Evolutionary conservation across 2,888 invertebrate species (phyloP).

Genomic region (Luperina nickerlii): DNA sequence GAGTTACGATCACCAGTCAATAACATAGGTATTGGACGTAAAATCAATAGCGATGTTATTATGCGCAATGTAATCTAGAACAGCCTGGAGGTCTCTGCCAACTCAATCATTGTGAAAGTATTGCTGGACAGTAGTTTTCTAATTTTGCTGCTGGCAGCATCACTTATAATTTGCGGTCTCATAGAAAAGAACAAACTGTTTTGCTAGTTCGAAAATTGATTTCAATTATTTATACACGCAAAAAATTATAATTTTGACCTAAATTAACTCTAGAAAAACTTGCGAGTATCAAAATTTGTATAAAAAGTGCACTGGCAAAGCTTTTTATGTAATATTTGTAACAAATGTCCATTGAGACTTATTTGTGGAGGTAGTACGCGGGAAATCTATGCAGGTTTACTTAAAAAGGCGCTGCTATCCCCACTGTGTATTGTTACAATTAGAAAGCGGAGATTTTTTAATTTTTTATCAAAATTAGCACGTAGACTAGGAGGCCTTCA

Average conservation of each 20-base stretch:
- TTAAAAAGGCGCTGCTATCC: conserved; percentile 39
- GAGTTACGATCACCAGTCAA: conserved; percentile 34
- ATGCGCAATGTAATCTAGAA: conserved; percentile 28
- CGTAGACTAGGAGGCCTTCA: conserved; percentile 58
- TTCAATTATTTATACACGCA: conserved; percentile 14
- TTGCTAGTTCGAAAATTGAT: conserved; percentile 20
- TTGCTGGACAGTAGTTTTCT: conserved; percentile 35
- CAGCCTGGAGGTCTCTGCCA: conserved; percentile 57
- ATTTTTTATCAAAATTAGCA: conserved; percentile 62
- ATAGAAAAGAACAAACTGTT: conserved; percentile 32
- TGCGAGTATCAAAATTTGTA: conserved; percentile 41
- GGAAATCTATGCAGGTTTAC: conserved; percentile 17
- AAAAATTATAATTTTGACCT: conserved; percentile 13
- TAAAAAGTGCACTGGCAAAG: conserved; percentile 59
- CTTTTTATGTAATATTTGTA: conserved; percentile 58
- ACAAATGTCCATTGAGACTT: conserved; percentile 54
- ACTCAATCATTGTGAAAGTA: conserved; percentile 41
- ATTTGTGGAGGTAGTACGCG: conserved; percentile 40
- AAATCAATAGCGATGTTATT: conserved; percentile 41
- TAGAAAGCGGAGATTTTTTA: conserved; percentile 43
- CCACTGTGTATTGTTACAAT: conserved; percentile 44
- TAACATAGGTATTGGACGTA: conserved; percentile 44
- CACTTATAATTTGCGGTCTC: conserved; percentile 55
- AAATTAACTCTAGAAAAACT: conserved; percentile 36
- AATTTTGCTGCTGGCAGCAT: conserved; percentile 62